Evolutionary conservation across 2,888 invertebrate genomes (phyloP).

Genomic region (Phalera bucephala): DNA sequence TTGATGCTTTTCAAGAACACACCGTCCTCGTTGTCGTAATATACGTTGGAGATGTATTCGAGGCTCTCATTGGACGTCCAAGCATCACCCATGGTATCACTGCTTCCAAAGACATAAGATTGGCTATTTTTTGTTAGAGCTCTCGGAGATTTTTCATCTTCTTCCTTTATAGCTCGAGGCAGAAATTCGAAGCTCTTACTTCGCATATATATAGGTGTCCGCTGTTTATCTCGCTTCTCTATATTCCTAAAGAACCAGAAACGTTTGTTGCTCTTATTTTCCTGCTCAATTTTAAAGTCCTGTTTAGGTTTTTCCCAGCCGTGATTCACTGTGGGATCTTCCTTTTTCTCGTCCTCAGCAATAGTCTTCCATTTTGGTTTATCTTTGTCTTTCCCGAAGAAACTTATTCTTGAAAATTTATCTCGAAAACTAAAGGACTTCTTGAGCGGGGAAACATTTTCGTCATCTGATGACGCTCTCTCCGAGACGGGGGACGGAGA

Average conservation of each 20-base stretch:
- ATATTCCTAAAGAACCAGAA: constrained; percentile 73
- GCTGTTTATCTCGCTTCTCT: constrained; percentile 43
- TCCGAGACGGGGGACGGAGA: constrained; percentile 44
- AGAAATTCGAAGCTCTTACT: constrained; percentile 77
- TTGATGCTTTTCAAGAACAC: constrained; percentile 65
- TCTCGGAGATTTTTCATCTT: constrained; percentile 33
- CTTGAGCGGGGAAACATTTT: constrained; percentile 56
- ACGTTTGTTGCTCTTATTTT: constrained; percentile 59
- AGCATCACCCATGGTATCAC: constrained; percentile 59
- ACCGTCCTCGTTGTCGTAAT: constrained; percentile 61
- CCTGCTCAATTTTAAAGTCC: constrained; percentile 46
- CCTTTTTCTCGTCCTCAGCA: constrained; percentile 45
- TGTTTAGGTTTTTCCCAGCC: constrained; percentile 20
- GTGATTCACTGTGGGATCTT: constrained; percentile 12
- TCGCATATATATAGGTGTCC: constrained; percentile 55
- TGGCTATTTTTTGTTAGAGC: constrained; percentile 43
- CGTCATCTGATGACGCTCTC: constrained; percentile 51
- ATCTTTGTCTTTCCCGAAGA: constrained; percentile 62
- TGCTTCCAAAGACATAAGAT: constrained; percentile 61
- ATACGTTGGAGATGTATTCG: constrained; percentile 64
- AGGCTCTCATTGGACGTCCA: constrained; percentile 68
- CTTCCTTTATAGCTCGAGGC: constrained; percentile 61
- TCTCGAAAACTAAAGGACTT: constrained; percentile 75
- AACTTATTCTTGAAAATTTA: constrained; percentile 61
- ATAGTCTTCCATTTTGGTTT: constrained; percentile 57